A percentile compares a stretch with the other conserved stretches of the same genome.
Evolutionary conservation across 2,113 vertebrate species (phyloP).

Genomic region (Chamaea fasciata): DNA sequence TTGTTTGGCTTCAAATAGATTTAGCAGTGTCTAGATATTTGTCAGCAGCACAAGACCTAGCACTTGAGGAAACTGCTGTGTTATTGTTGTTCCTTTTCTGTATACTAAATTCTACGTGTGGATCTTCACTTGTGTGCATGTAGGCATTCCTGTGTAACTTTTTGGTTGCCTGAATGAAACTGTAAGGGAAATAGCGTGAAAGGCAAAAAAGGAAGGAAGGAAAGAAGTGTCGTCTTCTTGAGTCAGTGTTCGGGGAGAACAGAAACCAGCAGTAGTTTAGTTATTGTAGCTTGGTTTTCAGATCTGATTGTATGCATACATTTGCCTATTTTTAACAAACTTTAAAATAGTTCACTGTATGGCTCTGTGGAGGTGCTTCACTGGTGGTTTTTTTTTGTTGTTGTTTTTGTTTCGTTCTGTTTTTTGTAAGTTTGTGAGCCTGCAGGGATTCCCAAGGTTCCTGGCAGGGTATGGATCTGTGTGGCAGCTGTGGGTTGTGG

Average conservation of each 20-base stretch:
- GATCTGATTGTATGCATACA: neutral
- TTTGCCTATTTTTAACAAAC: conserved; percentile 2
- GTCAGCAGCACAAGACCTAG: neutral
- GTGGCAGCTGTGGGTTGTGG: neutral
- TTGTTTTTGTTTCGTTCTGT: neutral
- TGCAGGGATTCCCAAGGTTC: neutral
- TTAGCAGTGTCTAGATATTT: neutral
- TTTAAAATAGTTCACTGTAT: neutral
- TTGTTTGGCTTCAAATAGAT: neutral
- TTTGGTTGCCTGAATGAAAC: neutral
- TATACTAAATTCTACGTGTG: neutral
- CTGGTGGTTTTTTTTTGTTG: neutral
- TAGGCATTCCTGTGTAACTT: neutral
- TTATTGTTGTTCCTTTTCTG: neutral
- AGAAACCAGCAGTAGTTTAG: neutral
- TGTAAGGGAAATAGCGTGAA: neutral
- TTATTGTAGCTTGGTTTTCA: neutral
- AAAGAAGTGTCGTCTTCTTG: neutral
- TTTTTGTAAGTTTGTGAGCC: neutral
- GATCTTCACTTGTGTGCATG: neutral
- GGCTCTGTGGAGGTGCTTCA: neutral
- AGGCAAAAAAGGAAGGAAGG: neutral
- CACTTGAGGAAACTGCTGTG: neutral
- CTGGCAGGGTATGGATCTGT: neutral
- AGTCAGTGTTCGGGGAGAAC: neutral